Percentiles rank a stretch among this genome's conserved stretches.
These are phyloP conservation scores for Bradynema listronoti DNA, from an alignment of 1,140 invertebrate genomes.

Conservation along the genomic window DNA sequence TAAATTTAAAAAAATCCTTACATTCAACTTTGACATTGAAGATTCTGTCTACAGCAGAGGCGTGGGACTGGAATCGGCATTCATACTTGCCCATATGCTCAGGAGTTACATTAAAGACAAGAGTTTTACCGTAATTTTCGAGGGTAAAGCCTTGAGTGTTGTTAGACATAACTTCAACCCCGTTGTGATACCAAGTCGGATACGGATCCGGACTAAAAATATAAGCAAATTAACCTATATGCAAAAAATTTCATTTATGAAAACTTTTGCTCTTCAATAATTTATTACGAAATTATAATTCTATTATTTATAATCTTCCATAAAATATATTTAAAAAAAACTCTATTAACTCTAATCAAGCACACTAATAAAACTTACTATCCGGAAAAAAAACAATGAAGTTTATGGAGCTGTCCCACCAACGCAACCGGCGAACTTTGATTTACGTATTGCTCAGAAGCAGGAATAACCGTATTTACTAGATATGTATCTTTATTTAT, in stretches of 20 bases:
- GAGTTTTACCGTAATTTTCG: constrained; percentile 54
- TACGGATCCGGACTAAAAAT: constrained; percentile 52
- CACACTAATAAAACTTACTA: constrained; percentile 47
- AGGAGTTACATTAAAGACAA: constrained; percentile 54
- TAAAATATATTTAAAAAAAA: constrained; percentile 3
- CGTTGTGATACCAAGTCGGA: constrained; percentile 55
- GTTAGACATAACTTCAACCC: constrained; percentile 44
- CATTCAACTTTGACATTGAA: constrained; percentile 55
- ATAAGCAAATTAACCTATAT: not conserved
- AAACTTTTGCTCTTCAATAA: not conserved
- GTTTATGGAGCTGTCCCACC: constrained; percentile 54
- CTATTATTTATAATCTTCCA: not conserved
- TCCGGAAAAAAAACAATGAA: constrained; percentile 58
- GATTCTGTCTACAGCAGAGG: constrained; percentile 47
- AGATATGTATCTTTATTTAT: not conserved
- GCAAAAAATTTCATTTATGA: not conserved
- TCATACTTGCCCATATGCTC: constrained; percentile 54
- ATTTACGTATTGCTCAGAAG: constrained; percentile 57
- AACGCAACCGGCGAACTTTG: constrained; percentile 55
- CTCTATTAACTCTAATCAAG: no score
- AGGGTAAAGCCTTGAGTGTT: constrained; percentile 52
- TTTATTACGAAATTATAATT: no score
- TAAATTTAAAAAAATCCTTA: constrained; percentile 12
- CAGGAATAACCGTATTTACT: constrained; percentile 40
- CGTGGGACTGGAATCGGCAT: constrained; percentile 46